Conservation (phyloP, 1,140 invertebrate species). For the Mya arenaria region DNA sequence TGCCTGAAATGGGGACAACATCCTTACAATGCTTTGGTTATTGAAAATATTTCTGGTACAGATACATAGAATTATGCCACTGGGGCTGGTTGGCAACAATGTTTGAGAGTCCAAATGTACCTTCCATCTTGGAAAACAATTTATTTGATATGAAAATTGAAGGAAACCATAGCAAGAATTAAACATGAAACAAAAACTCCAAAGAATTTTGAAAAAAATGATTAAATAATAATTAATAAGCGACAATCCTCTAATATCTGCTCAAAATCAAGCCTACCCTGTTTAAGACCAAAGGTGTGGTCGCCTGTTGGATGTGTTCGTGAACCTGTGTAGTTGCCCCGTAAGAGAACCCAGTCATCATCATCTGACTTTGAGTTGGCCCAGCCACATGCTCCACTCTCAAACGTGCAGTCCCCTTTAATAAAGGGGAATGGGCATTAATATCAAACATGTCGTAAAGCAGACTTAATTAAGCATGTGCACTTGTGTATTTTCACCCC, state of each 20-base stretch:
- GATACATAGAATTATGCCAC: not conserved
- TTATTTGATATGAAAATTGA: no score
- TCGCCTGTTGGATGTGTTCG: constrained; percentile 52
- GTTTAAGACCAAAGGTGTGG: constrained; percentile 59
- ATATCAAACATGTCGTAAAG: not conserved
- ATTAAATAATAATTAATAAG: no score
- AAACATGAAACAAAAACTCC: no score
- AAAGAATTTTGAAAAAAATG: no score
- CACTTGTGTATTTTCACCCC: no score
- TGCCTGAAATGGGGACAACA: constrained; percentile 52
- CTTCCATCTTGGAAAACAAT: no score
- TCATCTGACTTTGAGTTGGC: constrained; percentile 65
- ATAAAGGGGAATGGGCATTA: not conserved
- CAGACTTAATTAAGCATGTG: no score
- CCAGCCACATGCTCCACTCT: constrained; percentile 70
- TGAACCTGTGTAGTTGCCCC: constrained; percentile 45
- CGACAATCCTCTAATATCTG: no score
- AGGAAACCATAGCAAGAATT: no score
- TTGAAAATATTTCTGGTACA: not conserved
- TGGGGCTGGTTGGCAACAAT: no score
- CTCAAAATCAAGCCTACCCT: constrained; percentile 59
- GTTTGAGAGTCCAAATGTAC: no score
- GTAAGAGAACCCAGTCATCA: constrained; percentile 69
- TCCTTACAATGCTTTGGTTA: not conserved
- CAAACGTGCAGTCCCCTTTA: constrained; percentile 74